Percentiles rank a stretch among this genome's conserved stretches.
phyloP scores from a whole-genome alignment of 2,888 invertebrate genomes.

The Drosophila infuscata region DNA sequence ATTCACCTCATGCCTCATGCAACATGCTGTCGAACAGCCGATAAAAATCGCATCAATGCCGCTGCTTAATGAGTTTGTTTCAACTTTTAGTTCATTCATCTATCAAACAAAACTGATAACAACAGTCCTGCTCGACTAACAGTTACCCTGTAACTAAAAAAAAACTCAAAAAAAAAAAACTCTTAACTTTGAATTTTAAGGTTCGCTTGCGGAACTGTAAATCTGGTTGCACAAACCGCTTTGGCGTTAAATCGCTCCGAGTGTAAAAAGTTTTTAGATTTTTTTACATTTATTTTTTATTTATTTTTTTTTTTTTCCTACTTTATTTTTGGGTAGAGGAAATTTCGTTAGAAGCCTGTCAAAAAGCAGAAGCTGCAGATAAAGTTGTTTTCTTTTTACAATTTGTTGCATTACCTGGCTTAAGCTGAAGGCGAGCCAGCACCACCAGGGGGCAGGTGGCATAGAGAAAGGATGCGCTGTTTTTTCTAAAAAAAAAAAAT shows the following conservation, averaged over 20 bases:
- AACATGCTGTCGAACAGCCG: conserved; percentile 12
- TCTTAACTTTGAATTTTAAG: background rate
- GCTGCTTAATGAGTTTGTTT: conserved; percentile 66
- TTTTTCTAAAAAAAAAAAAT: background rate
- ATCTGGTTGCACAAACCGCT: background rate
- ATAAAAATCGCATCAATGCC: conserved; percentile 55
- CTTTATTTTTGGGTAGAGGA: background rate
- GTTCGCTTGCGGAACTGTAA: background rate
- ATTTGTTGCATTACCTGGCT: conserved; percentile 30
- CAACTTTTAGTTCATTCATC: conserved; percentile 47
- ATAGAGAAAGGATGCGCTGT: background rate
- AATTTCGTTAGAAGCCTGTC: conserved; percentile 3
- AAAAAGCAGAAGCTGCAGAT: conserved; percentile 19
- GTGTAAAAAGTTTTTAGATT: background rate
- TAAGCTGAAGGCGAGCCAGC: background rate
- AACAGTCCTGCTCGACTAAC: background rate
- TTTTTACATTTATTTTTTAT: background rate
- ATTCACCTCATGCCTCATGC: background rate
- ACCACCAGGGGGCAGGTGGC: background rate
- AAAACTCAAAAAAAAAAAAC: background rate
- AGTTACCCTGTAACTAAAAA: conserved; percentile 8
- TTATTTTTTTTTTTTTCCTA: background rate
- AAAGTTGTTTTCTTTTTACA: conserved; percentile 16
- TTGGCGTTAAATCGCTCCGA: background rate
- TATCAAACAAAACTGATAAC: conserved; percentile 6